Evolutionary conservation across 2,113 vertebrate species (phyloP).

Genomic region (Sebastes fasciatus): DNA sequence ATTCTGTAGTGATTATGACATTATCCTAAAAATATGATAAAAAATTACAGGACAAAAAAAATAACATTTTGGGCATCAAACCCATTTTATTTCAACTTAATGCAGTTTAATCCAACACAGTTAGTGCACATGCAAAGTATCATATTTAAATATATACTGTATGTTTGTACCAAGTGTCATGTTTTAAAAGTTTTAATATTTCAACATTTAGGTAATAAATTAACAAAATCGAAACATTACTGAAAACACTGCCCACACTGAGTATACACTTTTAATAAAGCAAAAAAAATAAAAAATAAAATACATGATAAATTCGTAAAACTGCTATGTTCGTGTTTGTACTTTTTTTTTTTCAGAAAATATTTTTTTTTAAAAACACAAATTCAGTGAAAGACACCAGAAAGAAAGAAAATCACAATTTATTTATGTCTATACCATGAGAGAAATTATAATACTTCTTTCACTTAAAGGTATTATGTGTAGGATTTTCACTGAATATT

Average conservation of each 20-base stretch:
- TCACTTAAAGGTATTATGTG: conserved; percentile 73
- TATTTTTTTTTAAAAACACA: conserved; percentile 58
- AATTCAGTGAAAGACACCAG: conserved; percentile 67
- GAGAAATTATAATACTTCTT: conserved; percentile 40
- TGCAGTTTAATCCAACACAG: conserved; percentile 82
- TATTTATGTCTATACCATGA: conserved; percentile 51
- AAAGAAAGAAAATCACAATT: conserved; percentile 55
- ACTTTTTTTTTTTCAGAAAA: conserved; percentile 55
- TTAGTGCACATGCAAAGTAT: conserved; percentile 84
- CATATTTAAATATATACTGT: conserved; percentile 78
- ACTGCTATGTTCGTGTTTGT: conserved; percentile 55
- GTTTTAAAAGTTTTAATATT: conserved; percentile 74
- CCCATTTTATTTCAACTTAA: conserved; percentile 84
- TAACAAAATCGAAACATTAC: conserved; percentile 68
- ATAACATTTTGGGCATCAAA: conserved; percentile 66
- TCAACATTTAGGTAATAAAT: conserved; percentile 77
- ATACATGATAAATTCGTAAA: conserved; percentile 61
- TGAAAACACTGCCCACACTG: conserved; percentile 77
- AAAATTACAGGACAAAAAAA: conserved; percentile 10
- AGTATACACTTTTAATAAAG: conserved; percentile 73
- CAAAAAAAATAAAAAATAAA: conserved; percentile 27
- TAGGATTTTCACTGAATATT: conserved; percentile 55
- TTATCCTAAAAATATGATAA: background rate
- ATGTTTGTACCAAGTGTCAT: conserved; percentile 77
- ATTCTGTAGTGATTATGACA: background rate